Evolutionary conservation across 2,113 vertebrate genomes (phyloP), one percentile per base, ranked within the genome.

Genomic region (Cranoglanis bouderius): DNA sequence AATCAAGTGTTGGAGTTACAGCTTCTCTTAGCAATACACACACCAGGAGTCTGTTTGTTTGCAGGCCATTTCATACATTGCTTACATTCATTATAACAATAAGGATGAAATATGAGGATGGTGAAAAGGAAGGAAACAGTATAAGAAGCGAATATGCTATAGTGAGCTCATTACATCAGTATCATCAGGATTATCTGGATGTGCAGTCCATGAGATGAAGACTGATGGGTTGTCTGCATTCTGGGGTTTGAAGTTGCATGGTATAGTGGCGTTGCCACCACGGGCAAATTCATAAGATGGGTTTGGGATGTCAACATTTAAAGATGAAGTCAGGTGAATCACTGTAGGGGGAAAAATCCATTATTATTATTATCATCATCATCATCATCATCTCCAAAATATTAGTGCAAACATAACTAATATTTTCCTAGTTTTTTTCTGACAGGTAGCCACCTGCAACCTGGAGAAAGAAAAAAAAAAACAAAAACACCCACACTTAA

Each of bases 231-330:
- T 6, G 0, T 0, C 8, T 0, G 0, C 0, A 0, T 0, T 0
- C 13, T 3, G 6, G 0, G 59, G 2, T 38, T 0, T 9, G 59
- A 94, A 95, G 0, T 0, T 38, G 84, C 95, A 96, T 65, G 94
- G 94, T 21, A 96, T 51, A 0, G 91, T 92, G 77, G 89, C 86
- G 87, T 92, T 90, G 65, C 93, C 91, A 0, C 93, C 95, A n/a
- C 92, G 88, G 46, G 93, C 93, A 26, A 24, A 3, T 80, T 95
- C 94, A 87, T 93, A 96, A 0, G 0, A 0, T 0, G 0, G 0
- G 0, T 90, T 0, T 0, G 93, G 91, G 43, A 95, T 95, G 0
- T 0, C 0, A 1, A 96, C 0, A 29, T 65, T 92, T 8, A 80
- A 21, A 6, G 88, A 91, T 19, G 75, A 65, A 5, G 90, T 75